Evolutionary conservation across 2,888 invertebrate genomes (phyloP), one percentile per base, ranked within the genome.

Genomic region (Pristionchus japonicus): DNA sequence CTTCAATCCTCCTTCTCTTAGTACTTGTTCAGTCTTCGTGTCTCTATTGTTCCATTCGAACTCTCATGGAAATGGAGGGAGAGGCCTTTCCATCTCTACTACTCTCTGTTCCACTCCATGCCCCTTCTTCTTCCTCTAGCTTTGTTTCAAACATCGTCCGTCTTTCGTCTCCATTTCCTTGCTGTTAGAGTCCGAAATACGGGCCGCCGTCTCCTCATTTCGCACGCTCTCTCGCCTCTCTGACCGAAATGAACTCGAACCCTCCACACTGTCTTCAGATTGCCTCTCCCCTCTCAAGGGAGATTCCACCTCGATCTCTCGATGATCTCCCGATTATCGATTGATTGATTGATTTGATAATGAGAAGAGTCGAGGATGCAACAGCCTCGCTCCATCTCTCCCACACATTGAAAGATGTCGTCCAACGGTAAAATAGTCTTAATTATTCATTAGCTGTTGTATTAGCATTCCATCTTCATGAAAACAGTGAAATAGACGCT

Each of bases 291-390:
- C 27, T 34, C 67, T 74, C 74, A 23, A 40, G 40, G 40, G 74
- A 74, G 47, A 84, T 57, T 31, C 34, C 57, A n/a, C 34, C 17
- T 9, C 9, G 9, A 6, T 11, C 20, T 74, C 74, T 74, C 74
- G 40, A 74, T 74, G 74, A 74, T 40, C 74, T 74, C 74, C 40
- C 74, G 40, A 40, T 74, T 74, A 74, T 74, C 74, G 40, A 74
- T 74, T 74, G 74, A 74, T 40, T 74, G 74, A 74, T 40, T 43
- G 43, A 11, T 43, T n/a, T 11, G 64, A 86, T 34, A 61, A 87
- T 87, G 87, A 70, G 57, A 57, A 47, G 87, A 77, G 87, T 87
- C 31, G 87, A 87, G n/a, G 77, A 87, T 77, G 87, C 87, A 20
- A 52, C 47, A 1, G 49, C 57, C 2, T 37, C 74, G 11, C 52